Percentiles rank a stretch among this genome's conserved stretches.
These are phyloP conservation scores for Apis florea DNA, from an alignment of 1,140 invertebrate genomes.

Conservation along the genomic window DNA sequence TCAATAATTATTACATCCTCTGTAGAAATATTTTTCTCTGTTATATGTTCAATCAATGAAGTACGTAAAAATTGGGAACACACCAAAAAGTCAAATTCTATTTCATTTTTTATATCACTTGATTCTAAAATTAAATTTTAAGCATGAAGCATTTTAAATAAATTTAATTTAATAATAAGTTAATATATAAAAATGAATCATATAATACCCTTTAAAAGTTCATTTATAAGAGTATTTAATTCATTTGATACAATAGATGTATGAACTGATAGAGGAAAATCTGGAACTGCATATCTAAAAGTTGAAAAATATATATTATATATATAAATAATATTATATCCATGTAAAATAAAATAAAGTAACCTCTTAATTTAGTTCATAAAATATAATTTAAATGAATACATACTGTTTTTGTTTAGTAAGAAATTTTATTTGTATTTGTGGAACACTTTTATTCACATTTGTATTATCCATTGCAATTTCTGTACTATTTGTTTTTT, in stretches of 20 bases:
- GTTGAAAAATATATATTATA: slow-evolving; percentile 3
- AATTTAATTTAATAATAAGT: not conserved
- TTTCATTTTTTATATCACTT: slow-evolving; percentile 76
- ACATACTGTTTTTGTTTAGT: slow-evolving; percentile 91
- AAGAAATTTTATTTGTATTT: slow-evolving; percentile 88
- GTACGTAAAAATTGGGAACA: slow-evolving; percentile 89
- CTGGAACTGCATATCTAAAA: slow-evolving; percentile 92
- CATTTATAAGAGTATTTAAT: slow-evolving; percentile 91
- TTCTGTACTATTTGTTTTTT: not conserved
- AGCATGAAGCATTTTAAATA: not conserved
- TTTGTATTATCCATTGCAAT: slow-evolving; percentile 12
- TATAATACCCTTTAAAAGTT: slow-evolving; percentile 85
- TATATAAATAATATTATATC: not conserved
- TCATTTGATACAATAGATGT: slow-evolving; percentile 84
- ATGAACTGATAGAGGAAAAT: slow-evolving; percentile 90
- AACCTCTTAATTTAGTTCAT: not conserved
- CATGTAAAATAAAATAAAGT: not conserved
- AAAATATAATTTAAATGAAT: slow-evolving; percentile 28
- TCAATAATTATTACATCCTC: slow-evolving; percentile 93
- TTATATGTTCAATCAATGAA: slow-evolving; percentile 85
- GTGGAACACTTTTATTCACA: slow-evolving; percentile 59
- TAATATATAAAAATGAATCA: not conserved
- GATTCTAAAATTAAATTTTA: slow-evolving; percentile 64
- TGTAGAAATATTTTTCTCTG: slow-evolving; percentile 84
- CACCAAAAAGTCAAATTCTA: slow-evolving; percentile 95